Conservation (phyloP, 2,113 vertebrate species). For the Argyrosomus japonicus region DNA sequence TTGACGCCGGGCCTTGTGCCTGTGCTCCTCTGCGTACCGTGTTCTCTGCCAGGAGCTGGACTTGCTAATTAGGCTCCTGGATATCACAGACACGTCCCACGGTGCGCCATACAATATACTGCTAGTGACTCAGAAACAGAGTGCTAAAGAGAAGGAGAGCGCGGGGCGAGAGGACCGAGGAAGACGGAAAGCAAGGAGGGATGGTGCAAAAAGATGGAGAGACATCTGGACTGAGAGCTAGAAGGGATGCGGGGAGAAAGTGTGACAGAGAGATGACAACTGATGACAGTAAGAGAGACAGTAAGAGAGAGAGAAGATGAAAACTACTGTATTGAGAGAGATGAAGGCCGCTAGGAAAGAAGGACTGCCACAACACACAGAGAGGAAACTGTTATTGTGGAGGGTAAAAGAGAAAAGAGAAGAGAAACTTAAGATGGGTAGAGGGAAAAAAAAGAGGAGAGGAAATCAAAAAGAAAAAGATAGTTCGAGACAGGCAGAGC, state of each 20-base stretch:
- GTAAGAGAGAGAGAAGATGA: slow-evolving; percentile 43
- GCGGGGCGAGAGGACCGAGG: slow-evolving; percentile 29
- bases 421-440: slow-evolving; percentile 35
- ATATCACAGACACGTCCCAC: slow-evolving; percentile 81
- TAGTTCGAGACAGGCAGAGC: slow-evolving; percentile 55
- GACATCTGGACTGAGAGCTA: slow-evolving; percentile 33
- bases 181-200: neutral
- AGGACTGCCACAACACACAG: slow-evolving; percentile 59
- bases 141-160: slow-evolving; percentile 47
- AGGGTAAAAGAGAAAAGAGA: slow-evolving; percentile 20
- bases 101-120: slow-evolving; percentile 71
- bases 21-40: slow-evolving; percentile 74
- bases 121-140: slow-evolving; percentile 68
- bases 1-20: slow-evolving; percentile 75
- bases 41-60: slow-evolving; percentile 79
- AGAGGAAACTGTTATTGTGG: slow-evolving; percentile 58
- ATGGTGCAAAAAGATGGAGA: slow-evolving; percentile 39
- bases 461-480: slow-evolving; percentile 62
- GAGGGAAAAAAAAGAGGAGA: slow-evolving; percentile 32
- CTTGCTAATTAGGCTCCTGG: slow-evolving; percentile 85
- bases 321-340: slow-evolving; percentile 58
- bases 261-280: slow-evolving; percentile 51
- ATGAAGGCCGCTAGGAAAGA: slow-evolving; percentile 46
- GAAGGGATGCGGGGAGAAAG: slow-evolving; percentile 32
- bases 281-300: slow-evolving; percentile 50